Evolutionary conservation across 2,888 invertebrate species (phyloP).

Genomic region (Glyphotaelius pellucidus): DNA sequence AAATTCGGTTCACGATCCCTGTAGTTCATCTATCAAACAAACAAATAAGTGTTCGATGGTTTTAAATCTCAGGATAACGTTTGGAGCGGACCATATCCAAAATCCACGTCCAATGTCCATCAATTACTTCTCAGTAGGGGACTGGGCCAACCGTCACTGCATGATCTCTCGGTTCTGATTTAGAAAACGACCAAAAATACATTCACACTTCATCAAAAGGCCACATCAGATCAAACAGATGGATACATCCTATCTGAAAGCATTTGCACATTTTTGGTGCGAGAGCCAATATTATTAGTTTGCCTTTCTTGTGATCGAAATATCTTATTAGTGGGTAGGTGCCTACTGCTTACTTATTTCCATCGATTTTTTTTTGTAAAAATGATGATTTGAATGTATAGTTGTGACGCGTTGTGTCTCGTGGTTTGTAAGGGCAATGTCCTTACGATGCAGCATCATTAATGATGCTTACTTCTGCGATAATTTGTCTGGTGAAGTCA

Average conservation of each 20-base stretch:
- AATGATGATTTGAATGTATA: constrained; percentile 41
- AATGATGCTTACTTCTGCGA: constrained; percentile 30
- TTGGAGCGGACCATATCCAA: background rate
- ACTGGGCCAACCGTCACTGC: constrained; percentile 40
- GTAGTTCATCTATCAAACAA: background rate
- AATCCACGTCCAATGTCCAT: constrained; percentile 51
- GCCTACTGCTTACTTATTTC: background rate
- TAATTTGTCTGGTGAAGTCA: constrained; percentile 43
- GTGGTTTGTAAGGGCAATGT: constrained; percentile 25
- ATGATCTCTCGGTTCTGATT: background rate
- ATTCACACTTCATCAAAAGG: background rate
- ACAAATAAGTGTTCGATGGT: background rate
- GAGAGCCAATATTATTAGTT: background rate
- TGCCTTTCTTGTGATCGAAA: background rate
- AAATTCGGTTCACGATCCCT: background rate
- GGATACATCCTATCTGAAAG: background rate
- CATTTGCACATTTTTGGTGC: background rate
- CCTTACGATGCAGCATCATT: constrained; percentile 28
- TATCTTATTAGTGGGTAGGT: background rate
- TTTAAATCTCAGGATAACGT: background rate
- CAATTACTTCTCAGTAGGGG: constrained; percentile 62
- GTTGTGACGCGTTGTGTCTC: constrained; percentile 3
- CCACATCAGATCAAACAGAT: background rate
- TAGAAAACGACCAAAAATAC: background rate
- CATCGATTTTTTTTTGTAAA: background rate